Evolutionary conservation across 2,888 invertebrate genomes (phyloP).

Genomic region (Brachycybe producta): DNA sequence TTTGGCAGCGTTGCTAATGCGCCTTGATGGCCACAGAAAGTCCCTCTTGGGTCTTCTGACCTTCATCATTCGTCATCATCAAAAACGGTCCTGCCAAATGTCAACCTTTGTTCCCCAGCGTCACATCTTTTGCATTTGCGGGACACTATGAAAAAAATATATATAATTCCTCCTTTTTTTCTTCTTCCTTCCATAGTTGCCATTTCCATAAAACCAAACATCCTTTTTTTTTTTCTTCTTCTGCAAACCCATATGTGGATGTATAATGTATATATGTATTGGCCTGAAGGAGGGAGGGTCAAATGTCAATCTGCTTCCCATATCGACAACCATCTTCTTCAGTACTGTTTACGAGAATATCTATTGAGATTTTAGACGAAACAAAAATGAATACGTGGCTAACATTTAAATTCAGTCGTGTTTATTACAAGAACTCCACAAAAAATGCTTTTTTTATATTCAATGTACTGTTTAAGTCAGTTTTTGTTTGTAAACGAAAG

Average conservation of each 20-base stretch:
- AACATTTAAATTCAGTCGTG: no score
- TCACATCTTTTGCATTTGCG: slow-evolving; percentile 13
- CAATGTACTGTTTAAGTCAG: no score
- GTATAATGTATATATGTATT: no score
- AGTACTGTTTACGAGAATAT: no score
- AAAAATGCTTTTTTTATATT: no score
- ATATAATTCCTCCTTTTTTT: neutral
- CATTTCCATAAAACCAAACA: neutral
- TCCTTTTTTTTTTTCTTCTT: neutral
- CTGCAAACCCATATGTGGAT: no score
- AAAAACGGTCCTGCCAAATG: slow-evolving; percentile 18
- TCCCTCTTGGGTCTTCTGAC: slow-evolving; percentile 11
- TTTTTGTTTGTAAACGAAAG: no score
- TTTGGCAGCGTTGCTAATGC: slow-evolving; percentile 15
- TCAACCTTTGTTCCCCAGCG: slow-evolving; percentile 15
- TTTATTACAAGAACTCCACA: no score
- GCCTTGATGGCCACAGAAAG: slow-evolving; percentile 42
- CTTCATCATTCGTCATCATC: slow-evolving; percentile 19
- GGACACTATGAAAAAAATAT: neutral
- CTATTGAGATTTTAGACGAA: no score
- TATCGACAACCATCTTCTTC: slow-evolving; percentile 1
- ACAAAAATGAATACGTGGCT: no score
- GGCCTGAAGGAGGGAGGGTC: slow-evolving; percentile 8
- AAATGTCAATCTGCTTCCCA: slow-evolving; percentile 12
- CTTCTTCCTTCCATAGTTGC: neutral